These are phyloP conservation scores for Sphenodon punctatus DNA, from an alignment of 2,797 vertebrate genomes.

Conservation along the genomic window DNA sequence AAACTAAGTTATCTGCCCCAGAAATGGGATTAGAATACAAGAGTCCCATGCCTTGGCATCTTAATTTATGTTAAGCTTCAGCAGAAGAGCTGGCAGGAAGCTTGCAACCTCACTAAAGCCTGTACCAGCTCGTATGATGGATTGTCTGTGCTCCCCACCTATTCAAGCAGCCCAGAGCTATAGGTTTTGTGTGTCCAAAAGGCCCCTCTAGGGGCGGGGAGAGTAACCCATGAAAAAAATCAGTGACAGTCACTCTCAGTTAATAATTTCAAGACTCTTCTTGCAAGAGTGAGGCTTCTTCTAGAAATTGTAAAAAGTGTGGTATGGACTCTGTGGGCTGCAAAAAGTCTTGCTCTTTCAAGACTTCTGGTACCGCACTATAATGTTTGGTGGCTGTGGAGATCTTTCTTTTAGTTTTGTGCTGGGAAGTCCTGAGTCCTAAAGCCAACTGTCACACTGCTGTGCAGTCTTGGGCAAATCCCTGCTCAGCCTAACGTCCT, in stretches of 20 bases:
- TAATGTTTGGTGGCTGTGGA: not conserved
- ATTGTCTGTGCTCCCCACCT: not conserved
- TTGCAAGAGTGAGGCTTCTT: not conserved
- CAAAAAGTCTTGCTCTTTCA: not conserved
- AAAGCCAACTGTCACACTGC: not conserved
- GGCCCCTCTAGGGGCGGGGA: not conserved
- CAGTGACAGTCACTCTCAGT: not conserved
- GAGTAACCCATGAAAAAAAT: not conserved
- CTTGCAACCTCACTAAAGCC: fast-evolving
- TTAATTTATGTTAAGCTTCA: too few species aligned
- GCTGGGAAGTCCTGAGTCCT: not conserved
- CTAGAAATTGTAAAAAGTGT: not conserved
- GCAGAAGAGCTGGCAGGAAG: not conserved
- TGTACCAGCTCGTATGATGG: not conserved
- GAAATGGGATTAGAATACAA: too few species aligned
- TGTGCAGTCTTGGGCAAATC: too few species aligned
- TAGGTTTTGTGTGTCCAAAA: not conserved
- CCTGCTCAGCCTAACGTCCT: too few species aligned
- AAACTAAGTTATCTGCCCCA: not conserved
- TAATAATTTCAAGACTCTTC: not conserved
- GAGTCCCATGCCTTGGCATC: not conserved
- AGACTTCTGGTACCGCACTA: not conserved
- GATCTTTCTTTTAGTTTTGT: not conserved
- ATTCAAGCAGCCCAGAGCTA: not conserved
- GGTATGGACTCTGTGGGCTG: not conserved